Conservation (phyloP, 2,113 vertebrate genomes). For the Anarrhichthys ocellatus region DNA sequence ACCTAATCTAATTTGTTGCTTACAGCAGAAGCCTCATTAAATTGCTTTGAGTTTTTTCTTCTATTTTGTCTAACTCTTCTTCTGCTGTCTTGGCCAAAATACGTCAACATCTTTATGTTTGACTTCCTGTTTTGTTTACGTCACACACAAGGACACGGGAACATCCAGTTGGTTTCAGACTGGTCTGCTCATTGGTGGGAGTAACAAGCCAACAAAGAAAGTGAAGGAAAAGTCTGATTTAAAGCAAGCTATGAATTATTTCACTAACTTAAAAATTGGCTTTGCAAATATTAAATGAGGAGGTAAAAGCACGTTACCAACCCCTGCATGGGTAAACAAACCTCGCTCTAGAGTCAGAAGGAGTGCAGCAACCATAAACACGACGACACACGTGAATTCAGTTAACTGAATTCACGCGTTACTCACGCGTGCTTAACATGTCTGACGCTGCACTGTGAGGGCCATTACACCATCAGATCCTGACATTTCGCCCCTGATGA, state of each 20-base stretch:
- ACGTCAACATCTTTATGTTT: not conserved
- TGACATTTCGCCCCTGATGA: not conserved
- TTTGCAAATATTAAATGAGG: not conserved
- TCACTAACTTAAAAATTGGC: not conserved
- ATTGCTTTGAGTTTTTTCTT: not conserved
- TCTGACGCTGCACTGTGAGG: slow-evolving; percentile 1
- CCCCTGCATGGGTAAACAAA: too few species aligned
- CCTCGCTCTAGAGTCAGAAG: too few species aligned
- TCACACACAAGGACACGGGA: not conserved
- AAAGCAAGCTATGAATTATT: not conserved
- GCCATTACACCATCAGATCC: slow-evolving; percentile 9
- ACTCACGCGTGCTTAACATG: not conserved
- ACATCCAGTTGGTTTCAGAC: not conserved
- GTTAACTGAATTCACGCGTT: not conserved
- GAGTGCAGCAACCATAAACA: too few species aligned
- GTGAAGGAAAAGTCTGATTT: not conserved
- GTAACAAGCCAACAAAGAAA: too few species aligned
- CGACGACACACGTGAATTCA: too few species aligned
- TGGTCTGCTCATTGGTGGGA: too few species aligned
- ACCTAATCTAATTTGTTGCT: not conserved
- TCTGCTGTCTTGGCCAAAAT: not conserved
- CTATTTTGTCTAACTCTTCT: not conserved
- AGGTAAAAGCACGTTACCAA: not conserved
- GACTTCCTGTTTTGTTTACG: not conserved
- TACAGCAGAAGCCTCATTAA: not conserved